Evolutionary conservation across 2,888 invertebrate genomes (phyloP).

Genomic region (Copidosoma aretas): DNA sequence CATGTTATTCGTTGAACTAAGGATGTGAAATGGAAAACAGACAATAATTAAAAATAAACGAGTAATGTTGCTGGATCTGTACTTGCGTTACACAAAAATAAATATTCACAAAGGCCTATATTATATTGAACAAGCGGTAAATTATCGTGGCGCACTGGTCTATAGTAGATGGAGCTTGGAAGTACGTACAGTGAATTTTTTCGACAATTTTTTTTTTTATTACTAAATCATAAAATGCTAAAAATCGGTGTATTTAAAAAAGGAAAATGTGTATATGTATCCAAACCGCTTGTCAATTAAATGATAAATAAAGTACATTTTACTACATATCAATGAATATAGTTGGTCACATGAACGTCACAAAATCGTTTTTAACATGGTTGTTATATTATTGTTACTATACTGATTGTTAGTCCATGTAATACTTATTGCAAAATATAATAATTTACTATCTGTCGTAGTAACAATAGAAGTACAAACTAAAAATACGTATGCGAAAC

Average conservation of each 20-base stretch:
- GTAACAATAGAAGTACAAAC: too few species aligned
- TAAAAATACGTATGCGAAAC: too few species aligned
- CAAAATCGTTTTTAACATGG: not conserved
- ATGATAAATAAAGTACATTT: not conserved
- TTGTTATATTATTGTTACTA: not conserved
- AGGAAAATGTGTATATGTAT: not conserved
- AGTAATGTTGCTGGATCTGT: constrained; percentile 16
- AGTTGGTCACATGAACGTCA: not conserved
- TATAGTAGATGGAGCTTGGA: constrained; percentile 21
- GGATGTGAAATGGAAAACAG: not conserved
- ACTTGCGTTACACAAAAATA: constrained; percentile 17
- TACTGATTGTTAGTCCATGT: not conserved
- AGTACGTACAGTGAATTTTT: constrained; percentile 14
- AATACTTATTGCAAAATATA: not conserved
- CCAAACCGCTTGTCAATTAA: not conserved
- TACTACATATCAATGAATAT: not conserved
- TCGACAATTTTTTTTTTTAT: constrained; percentile 22
- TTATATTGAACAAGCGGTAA: constrained; percentile 24
- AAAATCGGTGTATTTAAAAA: not conserved
- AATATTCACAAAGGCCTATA: constrained; percentile 37
- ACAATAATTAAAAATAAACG: constrained; percentile 1
- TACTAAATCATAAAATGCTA: not conserved
- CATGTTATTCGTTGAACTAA: not conserved
- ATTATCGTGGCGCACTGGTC: not conserved
- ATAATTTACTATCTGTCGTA: too few species aligned